Base-by-base conservation (phyloP, 2,113 vertebrate genomes). In the Trogon surrucura region DNA sequence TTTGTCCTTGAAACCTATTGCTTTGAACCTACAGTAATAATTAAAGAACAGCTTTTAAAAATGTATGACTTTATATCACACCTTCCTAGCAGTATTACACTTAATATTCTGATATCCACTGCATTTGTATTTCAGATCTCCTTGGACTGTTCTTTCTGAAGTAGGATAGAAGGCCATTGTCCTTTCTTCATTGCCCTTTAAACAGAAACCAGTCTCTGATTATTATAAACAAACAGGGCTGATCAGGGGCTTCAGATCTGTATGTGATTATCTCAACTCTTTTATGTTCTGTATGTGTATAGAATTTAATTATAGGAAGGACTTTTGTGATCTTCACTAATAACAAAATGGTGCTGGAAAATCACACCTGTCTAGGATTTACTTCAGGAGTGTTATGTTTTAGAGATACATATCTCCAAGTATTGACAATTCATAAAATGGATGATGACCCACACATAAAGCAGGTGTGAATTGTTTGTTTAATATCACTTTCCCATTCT, bases 1-100 rank as follows among this genome's bases (percentile, higher is more conserved):
- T 91, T 93, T 85, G 94, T 94, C 97, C 95, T 97, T 97, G 97
- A 92, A 93, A 89, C 38, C 64, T 86, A 88, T 64, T 95, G 70
- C 95, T 96, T 94, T 91, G 94, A 96, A 93, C 89, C 94, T 90
- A 58, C 94, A 97, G 90, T 96, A 97, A 97, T 97, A 97, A 97
- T 97, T 97, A 95, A 97, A 97, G 97, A 96, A 92, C 11, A 62
- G 75, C 32, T 80, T 96, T 97, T 66, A 97, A 97, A 97, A 97
- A 97, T 97, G 90, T 17, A 97, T 97, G 94, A 96, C 89, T 94
- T 92, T 16, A 77, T 96, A 88, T 90, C 88, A 78, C 82, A 91
- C 85, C 89, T 96, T 95, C 92, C 84, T 93, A 94, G 85, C 73
- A 93, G 89, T 93, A 69, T 89, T 93, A 80, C 41, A 90, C 58